Base-by-base conservation (phyloP, 2,888 invertebrate genomes). In the Protodeltote pygarga region DNA sequence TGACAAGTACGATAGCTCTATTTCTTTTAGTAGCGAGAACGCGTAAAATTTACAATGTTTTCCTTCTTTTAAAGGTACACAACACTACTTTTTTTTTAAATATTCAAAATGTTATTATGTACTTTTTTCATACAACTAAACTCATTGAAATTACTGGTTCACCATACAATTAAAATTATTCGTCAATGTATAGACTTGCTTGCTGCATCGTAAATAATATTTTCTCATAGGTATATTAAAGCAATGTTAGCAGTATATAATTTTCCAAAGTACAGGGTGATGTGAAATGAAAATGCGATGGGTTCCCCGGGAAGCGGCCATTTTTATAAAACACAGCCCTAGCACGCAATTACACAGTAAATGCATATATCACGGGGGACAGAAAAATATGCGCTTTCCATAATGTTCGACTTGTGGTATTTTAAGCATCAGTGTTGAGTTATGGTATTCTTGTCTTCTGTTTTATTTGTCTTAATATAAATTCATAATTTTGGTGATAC, bases 361-460 rank as follows among this genome's bases (percentile, higher is more conserved):
- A 75, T 79, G 82, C 85, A 85, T 87, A 87, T 83, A 84, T 81
- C 87, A 86, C 86, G 42, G 72, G 46, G 51, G 73, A 77, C 77
- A 73, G 65, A 72, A 71, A 71, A 69, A 62, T 42, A 34, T 28
- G 72, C 19, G 73, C 48, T 75, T 70, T 76, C 77, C 81, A 76
- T 41, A 50, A 11, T n/a, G 49, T 52, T n/a, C 54, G 54, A 34
- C 9, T 35, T 6, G 2, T 29, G 14, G 1, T 8, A 6, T 6
- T 14, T 17, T 28, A 6, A 6, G 19, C 5, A 16, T 24, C 13
- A 6, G 5, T 20, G 3, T 4, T 24, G 21, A 11, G 10, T 5
- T 6, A 4, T 16, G 1, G 9, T 17, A 3, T 2, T 1, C 11
- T 4, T 17, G 0, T 14, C 2, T 3, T 21, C 5, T 3, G 5